Conservation (phyloP, 2,113 vertebrate genomes). For the Laticauda laticaudata region DNA sequence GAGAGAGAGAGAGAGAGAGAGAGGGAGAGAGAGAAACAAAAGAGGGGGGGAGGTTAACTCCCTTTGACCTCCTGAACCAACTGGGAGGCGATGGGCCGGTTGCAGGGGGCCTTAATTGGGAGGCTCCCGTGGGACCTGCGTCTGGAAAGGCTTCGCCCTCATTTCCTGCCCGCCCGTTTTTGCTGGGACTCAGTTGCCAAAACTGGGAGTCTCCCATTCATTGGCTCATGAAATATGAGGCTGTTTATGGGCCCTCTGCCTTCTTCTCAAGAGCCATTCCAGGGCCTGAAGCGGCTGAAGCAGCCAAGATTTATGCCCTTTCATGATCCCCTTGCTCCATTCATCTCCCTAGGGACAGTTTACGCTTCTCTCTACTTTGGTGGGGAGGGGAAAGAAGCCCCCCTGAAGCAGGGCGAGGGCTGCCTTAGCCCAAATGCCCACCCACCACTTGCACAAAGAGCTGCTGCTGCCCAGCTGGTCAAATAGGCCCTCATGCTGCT, state of each 20-base stretch:
- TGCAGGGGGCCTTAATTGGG: slow-evolving; percentile 75
- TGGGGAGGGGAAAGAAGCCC: background rate
- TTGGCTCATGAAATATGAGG: slow-evolving; percentile 83
- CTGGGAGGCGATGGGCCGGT: slow-evolving; percentile 79
- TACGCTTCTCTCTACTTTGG: slow-evolving; percentile 53
- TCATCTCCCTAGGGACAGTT: slow-evolving; percentile 63
- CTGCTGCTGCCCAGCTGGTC: background rate
- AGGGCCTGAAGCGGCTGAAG: slow-evolving; percentile 71
- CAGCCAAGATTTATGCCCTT: slow-evolving; percentile 72
- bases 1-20: too few relatives aligned
- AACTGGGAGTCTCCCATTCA: slow-evolving; percentile 73
- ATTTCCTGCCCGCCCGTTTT: slow-evolving; percentile 68
- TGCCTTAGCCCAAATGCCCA: background rate
- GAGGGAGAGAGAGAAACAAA: slow-evolving; percentile 5
- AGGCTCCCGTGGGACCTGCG: slow-evolving; percentile 70
- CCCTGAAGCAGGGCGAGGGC: background rate
- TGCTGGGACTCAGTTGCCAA: slow-evolving; percentile 75
- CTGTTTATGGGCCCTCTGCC: slow-evolving; percentile 81
- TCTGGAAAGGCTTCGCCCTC: slow-evolving; percentile 69
- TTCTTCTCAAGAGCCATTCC: slow-evolving; percentile 75
- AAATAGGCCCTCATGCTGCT: background rate
- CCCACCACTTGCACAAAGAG: background rate
- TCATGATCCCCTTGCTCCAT: slow-evolving; percentile 57
- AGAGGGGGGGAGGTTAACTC: slow-evolving; percentile 55
- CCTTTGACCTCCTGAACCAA: slow-evolving; percentile 57